These are phyloP conservation scores for Eledona agricola DNA, from an alignment of 2,888 invertebrate genomes.

Conservation along the genomic window DNA sequence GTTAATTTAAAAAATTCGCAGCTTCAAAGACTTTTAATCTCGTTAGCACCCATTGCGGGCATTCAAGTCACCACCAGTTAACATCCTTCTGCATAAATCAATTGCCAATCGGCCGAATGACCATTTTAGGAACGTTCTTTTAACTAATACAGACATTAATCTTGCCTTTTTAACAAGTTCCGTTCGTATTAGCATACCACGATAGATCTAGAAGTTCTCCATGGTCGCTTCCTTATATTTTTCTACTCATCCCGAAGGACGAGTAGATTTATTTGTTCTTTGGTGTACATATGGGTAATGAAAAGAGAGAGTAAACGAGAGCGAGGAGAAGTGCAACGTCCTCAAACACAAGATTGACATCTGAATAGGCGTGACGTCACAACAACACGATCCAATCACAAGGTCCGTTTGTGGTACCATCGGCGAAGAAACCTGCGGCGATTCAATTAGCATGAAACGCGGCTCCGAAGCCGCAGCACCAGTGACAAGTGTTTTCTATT, in stretches of 20 bases:
- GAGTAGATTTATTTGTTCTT: constrained; percentile 11
- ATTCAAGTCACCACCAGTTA: constrained; percentile 21
- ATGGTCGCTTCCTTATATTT: constrained; percentile 19
- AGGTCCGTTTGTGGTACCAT: constrained; percentile 30
- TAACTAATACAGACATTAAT: constrained; percentile 32
- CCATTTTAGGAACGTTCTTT: constrained; percentile 27
- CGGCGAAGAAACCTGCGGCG: constrained; percentile 39
- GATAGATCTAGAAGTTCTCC: constrained; percentile 7
- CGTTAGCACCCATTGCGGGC: constrained; percentile 26
- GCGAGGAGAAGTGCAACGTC: constrained; percentile 29
- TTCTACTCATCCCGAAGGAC: no score
- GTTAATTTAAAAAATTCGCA: no score
- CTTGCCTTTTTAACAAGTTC: constrained; percentile 24
- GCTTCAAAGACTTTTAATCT: no score
- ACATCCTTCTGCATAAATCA: constrained; percentile 22
- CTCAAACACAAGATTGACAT: constrained; percentile 30
- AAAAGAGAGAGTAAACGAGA: constrained; percentile 16
- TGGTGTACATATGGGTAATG: no score
- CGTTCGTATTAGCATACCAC: constrained; percentile 4
- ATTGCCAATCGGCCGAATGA: constrained; percentile 26
- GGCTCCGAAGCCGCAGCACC: constrained; percentile 34
- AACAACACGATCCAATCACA: constrained; percentile 34
- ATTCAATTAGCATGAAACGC: constrained; percentile 44
- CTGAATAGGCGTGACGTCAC: constrained; percentile 41
- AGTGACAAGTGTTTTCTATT: constrained; percentile 45